Base-by-base conservation (phyloP, 1,140 invertebrate species). In the Temnothorax curvispinosus region DNA sequence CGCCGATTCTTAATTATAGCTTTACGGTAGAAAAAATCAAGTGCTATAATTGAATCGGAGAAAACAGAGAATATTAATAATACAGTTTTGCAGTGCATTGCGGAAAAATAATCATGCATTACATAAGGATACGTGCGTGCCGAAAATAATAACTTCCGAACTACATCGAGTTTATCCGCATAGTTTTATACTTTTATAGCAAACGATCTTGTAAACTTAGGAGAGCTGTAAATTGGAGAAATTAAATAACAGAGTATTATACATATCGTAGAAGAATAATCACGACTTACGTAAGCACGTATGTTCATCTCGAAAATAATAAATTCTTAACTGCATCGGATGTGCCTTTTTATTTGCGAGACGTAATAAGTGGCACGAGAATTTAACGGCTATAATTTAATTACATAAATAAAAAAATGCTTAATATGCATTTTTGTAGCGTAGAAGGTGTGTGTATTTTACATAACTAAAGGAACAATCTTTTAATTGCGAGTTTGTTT, bases 141-240 rank as follows among this genome's bases (percentile, higher is more conserved):
- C 27, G 54, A 41, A 82, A 84, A 71, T 74, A 56, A 81, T 56
- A 74, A 72, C 65, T 81, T 44, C 27, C 65, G 13, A 58, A 69
- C 65, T 56, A 44, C 6, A 32, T 44, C 11, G 67, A 47, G 35
- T 47, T 6, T 27, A n/a, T 18, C 13, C 27, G 54, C 69, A 21
- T 60, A 35, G 41, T 60, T 84, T 84, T 47, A 21, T 50, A 35
- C 32, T 60, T 84, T 84, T 47, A 47, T 38, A 21, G 32, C 41
- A 8, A 47, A 60, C 18, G 27, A 18, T 74, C 47, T 18, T 69
- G 27, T 44, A 52, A 82, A 60, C 41, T 47, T 58, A 21, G 7
- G 2, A 58, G 2, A 58, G 7, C 15, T 35, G n/a, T 35, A 58
- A 82, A 82, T 82, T 74, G 38, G 38, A 62, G 41, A 84, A 72